phyloP scores from a whole-genome alignment of 2,113 vertebrate species.

The Istiophorus platypterus region DNA sequence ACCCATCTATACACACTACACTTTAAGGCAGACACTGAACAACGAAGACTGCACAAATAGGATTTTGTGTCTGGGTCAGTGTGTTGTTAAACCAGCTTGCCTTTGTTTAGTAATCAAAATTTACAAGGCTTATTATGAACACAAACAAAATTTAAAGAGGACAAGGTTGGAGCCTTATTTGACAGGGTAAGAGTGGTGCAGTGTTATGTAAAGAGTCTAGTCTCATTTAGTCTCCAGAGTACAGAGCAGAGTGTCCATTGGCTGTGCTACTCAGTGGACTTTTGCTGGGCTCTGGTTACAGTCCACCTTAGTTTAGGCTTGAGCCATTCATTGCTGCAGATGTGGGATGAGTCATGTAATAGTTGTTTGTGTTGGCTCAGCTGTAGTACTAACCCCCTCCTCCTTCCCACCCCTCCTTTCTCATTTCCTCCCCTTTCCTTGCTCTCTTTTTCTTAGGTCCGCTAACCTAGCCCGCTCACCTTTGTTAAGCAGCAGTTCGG shows the following conservation, averaged over 20 bases:
- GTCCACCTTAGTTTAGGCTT: slow-evolving; percentile 46
- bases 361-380: slow-evolving; percentile 78
- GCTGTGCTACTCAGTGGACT: slow-evolving; percentile 16
- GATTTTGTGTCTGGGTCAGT: slow-evolving; percentile 52
- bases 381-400: slow-evolving; percentile 40
- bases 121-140: not conserved
- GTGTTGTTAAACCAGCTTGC: slow-evolving; percentile 47
- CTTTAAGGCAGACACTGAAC: slow-evolving; percentile 37
- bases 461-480: slow-evolving; percentile 23
- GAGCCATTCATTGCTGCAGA: slow-evolving; percentile 64
- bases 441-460: slow-evolving; percentile 34
- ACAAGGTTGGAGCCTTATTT: not conserved
- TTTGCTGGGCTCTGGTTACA: slow-evolving; percentile 40
- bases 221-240: slow-evolving; percentile 14
- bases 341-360: slow-evolving; percentile 81
- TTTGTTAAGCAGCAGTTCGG: slow-evolving; percentile 45
- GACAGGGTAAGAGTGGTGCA: not conserved
- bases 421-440: slow-evolving; percentile 53
- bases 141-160: not conserved
- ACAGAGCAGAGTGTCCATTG: slow-evolving; percentile 19
- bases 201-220: not conserved
- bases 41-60: slow-evolving; percentile 27
- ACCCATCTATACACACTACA: slow-evolving; percentile 34
- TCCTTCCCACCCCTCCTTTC: slow-evolving; percentile 46
- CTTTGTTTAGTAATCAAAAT: slow-evolving; percentile 13